Evolutionary conservation across 2,888 invertebrate genomes (phyloP).

Genomic region (Thyatira batis): DNA sequence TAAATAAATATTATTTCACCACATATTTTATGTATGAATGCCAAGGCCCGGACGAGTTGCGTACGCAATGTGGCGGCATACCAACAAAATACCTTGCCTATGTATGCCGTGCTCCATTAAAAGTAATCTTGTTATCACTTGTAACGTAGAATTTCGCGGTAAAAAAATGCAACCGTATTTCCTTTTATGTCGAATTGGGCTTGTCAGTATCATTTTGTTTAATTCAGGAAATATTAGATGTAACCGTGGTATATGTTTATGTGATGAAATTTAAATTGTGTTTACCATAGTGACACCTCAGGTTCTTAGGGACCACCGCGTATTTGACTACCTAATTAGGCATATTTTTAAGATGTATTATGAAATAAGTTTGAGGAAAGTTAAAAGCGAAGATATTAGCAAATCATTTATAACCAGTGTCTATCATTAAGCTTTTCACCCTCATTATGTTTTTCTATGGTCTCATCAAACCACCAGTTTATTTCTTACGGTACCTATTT

Average conservation of each 20-base stretch:
- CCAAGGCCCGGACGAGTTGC: slow-evolving; percentile 6
- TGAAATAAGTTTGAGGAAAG: no score
- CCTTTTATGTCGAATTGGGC: neutral
- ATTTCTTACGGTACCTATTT: no score
- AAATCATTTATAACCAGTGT: neutral
- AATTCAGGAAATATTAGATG: neutral
- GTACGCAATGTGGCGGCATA: neutral
- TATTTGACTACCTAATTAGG: no score
- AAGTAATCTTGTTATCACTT: slow-evolving; percentile 2
- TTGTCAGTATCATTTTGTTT: neutral
- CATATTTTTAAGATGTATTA: neutral
- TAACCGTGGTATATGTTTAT: neutral
- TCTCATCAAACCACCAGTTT: neutral
- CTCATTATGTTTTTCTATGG: neutral
- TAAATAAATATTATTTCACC: slow-evolving; percentile 65
- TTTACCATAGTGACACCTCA: no score
- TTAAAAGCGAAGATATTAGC: neutral
- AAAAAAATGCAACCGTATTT: neutral
- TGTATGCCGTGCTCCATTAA: slow-evolving; percentile 7
- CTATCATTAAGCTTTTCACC: neutral
- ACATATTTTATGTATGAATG: slow-evolving; percentile 54
- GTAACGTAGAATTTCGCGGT: neutral
- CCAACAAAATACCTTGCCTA: slow-evolving; percentile 1
- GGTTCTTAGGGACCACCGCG: no score
- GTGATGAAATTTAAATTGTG: neutral